Evolutionary conservation across 2,113 vertebrate genomes (phyloP).

Genomic region (Eudyptes chrysolophus): DNA sequence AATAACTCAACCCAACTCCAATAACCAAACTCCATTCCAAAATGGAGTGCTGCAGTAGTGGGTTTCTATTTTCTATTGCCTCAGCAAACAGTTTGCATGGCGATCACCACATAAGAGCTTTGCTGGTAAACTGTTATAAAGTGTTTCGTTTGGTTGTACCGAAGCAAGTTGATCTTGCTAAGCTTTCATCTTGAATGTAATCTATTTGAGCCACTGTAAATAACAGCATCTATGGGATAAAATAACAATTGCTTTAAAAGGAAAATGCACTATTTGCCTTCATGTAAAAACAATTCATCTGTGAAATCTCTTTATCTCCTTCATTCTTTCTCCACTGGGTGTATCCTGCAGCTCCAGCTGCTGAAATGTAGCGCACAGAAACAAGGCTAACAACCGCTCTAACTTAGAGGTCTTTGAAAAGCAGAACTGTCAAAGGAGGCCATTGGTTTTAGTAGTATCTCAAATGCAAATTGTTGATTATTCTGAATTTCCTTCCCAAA

Average conservation of each 20-base stretch:
- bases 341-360: neutral
- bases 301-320: neutral
- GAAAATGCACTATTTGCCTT: neutral
- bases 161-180: neutral
- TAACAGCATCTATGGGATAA: neutral
- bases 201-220: neutral
- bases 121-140: neutral
- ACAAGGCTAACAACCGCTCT: neutral
- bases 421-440: neutral
- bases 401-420: neutral
- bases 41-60: neutral
- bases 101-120: neutral
- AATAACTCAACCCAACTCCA: neutral
- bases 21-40: neutral
- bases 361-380: neutral
- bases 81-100: neutral
- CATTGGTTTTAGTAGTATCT: neutral
- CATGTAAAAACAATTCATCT: neutral
- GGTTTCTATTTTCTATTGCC: neutral
- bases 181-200: neutral
- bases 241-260: neutral
- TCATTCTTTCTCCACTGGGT: neutral
- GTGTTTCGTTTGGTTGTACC: neutral
- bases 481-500: constrained; percentile 20
- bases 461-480: neutral